Evolutionary conservation across 2,113 vertebrate genomes (phyloP).

Genomic region (Peromyscus leucopus): DNA sequence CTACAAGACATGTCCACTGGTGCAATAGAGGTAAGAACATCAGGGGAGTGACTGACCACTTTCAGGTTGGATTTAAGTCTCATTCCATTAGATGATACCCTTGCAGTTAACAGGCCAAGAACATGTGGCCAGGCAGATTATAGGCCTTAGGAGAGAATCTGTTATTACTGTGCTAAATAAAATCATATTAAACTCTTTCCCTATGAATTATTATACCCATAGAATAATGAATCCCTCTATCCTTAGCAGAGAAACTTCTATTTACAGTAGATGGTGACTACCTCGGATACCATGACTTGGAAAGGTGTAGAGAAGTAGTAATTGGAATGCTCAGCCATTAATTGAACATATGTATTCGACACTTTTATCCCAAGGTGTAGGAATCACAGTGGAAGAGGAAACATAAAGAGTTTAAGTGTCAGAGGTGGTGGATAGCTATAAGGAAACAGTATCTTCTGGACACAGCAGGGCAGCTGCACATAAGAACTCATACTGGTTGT

Average conservation of each 20-base stretch:
- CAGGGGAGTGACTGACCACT: neutral
- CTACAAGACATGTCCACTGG: neutral
- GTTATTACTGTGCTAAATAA: neutral
- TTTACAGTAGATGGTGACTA: neutral
- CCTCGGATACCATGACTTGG: neutral
- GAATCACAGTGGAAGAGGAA: neutral
- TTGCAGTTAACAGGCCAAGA: neutral
- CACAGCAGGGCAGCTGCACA: neutral
- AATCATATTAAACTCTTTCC: neutral
- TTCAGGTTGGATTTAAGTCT: neutral
- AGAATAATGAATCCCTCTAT: neutral
- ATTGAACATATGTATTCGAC: neutral
- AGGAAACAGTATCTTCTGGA: neutral
- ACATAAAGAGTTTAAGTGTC: neutral
- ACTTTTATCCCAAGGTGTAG: neutral
- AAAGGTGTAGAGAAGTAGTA: neutral
- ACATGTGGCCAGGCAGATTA: neutral
- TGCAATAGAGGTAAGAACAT: neutral
- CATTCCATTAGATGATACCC: neutral
- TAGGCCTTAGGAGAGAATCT: neutral
- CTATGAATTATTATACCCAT: neutral
- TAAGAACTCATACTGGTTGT: neutral
- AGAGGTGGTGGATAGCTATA: neutral
- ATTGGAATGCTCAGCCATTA: neutral
- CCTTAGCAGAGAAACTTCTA: neutral